Evolutionary conservation across 2,113 vertebrate species (phyloP), one percentile per base, ranked within the genome.

Genomic region (Xiphophorus hellerii): DNA sequence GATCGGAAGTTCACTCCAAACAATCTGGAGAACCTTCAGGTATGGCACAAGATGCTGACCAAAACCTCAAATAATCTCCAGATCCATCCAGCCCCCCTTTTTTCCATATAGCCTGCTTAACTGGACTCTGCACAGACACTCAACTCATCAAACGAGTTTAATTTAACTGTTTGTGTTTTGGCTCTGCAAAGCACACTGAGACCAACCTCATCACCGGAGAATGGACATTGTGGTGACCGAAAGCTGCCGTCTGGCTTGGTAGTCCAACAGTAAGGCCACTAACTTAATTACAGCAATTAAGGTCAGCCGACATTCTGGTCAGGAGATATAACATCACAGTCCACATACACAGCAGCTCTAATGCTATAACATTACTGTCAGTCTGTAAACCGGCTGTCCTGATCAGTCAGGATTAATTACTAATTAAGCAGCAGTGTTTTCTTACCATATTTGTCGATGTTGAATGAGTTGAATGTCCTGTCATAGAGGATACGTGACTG

Each of bases 211-310:
- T 73, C 81, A 84, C 72, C 81, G 65, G 74, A 82, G 51, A 66
- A 60, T 0, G 30, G 39, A 54, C 3, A n/a, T 73, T 76, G 77
- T 25, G 68, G 30, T 87, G 82, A 81, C 58, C 60, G 78, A 76
- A 78, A 78, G 69, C 71, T 33, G 8, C 8, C 39, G 84, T 87
- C 79, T 31, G 51, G 82, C 73, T 25, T 20, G 31, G 30, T 20
- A 76, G 78, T 78, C 84, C 44, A 51, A 77, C 77, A 82, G 82
- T 87, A 83, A 82, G 86, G 80, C 75, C 78, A 73, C 77, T 74
- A 70, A 85, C 44, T 81, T 85, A 93, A 93, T 92, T 91, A 93
- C 79, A 78, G 71, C 92, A 92, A 93, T 93, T 93, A 92, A 89
- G 90, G 91, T 94, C 93, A 94, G 82, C 64, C 74, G 75, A 70